A percentile compares a stretch with the other conserved stretches of the same genome.
phyloP scores from a whole-genome alignment of 2,113 vertebrate genomes.

The Hirundichthys speculiger region DNA sequence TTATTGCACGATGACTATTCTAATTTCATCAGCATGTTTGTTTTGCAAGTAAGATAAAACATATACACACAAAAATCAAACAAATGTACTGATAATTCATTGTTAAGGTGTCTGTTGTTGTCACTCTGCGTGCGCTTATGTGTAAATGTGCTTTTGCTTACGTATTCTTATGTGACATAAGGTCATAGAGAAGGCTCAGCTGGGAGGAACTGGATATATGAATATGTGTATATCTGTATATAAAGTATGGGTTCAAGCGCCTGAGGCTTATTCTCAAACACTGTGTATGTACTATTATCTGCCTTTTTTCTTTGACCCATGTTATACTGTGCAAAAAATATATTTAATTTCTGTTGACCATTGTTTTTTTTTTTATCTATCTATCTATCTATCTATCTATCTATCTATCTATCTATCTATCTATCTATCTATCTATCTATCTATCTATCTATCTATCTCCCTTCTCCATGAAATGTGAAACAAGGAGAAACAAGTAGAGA shows the following conservation, averaged over 20 bases:
- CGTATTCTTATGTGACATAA: conserved; percentile 45
- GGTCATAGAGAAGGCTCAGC: conserved; percentile 57
- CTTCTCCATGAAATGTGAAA: no score
- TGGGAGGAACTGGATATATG: conserved; percentile 48
- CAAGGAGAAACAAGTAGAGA: no score
- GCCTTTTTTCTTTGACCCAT: conserved; percentile 8
- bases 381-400: conserved; percentile 1
- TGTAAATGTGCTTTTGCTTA: conserved; percentile 32
- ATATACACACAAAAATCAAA: conserved; percentile 37
- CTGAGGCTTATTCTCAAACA: conserved; percentile 43
- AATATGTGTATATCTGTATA: no score
- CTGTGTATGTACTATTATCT: neutral
- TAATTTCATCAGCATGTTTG: neutral
- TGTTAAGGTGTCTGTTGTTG: conserved; percentile 15
- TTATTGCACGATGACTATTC: conserved; percentile 25
- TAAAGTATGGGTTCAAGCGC: conserved; percentile 51
- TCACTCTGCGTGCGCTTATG: conserved; percentile 1
- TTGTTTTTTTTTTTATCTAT: conserved; percentile 12
- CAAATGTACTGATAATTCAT: conserved; percentile 31
- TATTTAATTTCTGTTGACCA: conserved; percentile 31
- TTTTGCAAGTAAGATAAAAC: neutral
- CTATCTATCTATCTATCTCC: no score
- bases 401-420: no score
- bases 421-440: no score
- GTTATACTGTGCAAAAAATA: conserved; percentile 12